A percentile compares a stretch with the other conserved stretches of the same genome.
phyloP scores from a whole-genome alignment of 37 sponge, comb jelly and placozoan genomes.

The Axinella damicornis region DNA sequence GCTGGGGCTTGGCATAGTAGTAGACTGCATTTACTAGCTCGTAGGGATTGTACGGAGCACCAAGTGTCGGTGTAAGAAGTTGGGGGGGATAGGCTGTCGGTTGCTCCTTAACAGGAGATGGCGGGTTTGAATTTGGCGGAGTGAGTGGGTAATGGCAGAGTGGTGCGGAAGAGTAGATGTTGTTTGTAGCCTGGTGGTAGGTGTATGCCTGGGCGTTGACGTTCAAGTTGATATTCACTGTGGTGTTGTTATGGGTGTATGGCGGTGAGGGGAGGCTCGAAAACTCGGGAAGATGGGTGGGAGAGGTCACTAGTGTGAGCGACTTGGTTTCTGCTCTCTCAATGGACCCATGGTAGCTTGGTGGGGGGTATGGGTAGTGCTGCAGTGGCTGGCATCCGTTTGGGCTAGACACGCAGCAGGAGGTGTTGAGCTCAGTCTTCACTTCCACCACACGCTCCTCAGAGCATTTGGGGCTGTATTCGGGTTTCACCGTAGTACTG shows the following conservation, averaged over 20 bases:
- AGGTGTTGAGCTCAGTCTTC: slow-evolving; percentile 43
- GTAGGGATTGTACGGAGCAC: slow-evolving; percentile 47
- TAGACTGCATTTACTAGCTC: slow-evolving; percentile 68
- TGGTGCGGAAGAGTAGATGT: slow-evolving; percentile 32
- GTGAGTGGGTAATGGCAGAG: slow-evolving; percentile 67
- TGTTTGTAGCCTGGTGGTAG: slow-evolving; percentile 29
- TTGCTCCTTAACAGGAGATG: slow-evolving; percentile 71
- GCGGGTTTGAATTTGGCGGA: slow-evolving; percentile 74
- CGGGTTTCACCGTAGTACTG: slow-evolving; percentile 40
- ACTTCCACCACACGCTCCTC: slow-evolving; percentile 27
- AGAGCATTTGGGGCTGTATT: slow-evolving; percentile 14
- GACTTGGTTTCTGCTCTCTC: neutral
- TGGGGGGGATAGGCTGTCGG: slow-evolving; percentile 45
- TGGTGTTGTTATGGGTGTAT: slow-evolving; percentile 29
- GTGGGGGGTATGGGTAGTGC: slow-evolving; percentile 52
- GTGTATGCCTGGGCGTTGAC: slow-evolving; percentile 62
- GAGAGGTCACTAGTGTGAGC: neutral
- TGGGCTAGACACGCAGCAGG: slow-evolving; percentile 7
- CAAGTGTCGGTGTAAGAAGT: slow-evolving; percentile 1
- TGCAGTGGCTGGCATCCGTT: slow-evolving; percentile 30
- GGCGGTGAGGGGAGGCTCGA: slow-evolving; percentile 52
- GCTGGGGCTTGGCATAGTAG: slow-evolving; percentile 77
- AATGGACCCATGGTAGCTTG: slow-evolving; percentile 4
- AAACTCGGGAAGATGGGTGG: slow-evolving; percentile 28
- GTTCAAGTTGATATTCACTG: slow-evolving; percentile 59